Percentiles rank a stretch among this genome's conserved stretches.
These are phyloP conservation scores for Talpa occidentalis DNA, from an alignment of 2,113 vertebrate species.

Conservation along the genomic window DNA sequence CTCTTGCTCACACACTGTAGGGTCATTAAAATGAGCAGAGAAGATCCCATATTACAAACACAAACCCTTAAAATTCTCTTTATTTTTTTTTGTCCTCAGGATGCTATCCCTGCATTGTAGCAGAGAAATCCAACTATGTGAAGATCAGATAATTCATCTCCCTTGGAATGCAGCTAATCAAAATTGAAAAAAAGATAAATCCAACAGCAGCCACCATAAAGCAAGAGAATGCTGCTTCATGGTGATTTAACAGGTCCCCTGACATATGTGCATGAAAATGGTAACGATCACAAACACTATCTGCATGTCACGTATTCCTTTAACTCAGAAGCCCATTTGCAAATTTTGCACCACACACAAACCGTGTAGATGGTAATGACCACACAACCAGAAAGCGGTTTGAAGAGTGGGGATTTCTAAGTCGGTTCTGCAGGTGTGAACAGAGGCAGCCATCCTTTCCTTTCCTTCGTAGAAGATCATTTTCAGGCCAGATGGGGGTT, in stretches of 20 bases:
- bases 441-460: background rate
- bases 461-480: constrained; percentile 14
- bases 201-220: background rate
- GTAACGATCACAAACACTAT: background rate
- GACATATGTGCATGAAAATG: background rate
- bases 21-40: background rate
- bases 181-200: constrained; percentile 11
- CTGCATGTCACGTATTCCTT: background rate
- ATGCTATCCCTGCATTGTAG: background rate
- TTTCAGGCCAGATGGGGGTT: background rate
- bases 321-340: background rate
- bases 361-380: fast-evolving
- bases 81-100: background rate
- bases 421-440: background rate
- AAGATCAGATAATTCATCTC: constrained; percentile 35
- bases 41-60: background rate
- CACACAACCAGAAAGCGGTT: no score
- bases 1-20: background rate
- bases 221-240: background rate
- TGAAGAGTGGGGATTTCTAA: background rate
- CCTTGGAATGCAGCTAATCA: constrained; percentile 52
- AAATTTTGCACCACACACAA: background rate
- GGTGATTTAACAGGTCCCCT: background rate
- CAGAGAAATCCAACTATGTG: background rate
- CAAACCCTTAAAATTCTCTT: background rate